These are phyloP conservation scores for Pseudocheirus occidentalis DNA, from an alignment of 2,797 vertebrate genomes.

Conservation along the genomic window DNA sequence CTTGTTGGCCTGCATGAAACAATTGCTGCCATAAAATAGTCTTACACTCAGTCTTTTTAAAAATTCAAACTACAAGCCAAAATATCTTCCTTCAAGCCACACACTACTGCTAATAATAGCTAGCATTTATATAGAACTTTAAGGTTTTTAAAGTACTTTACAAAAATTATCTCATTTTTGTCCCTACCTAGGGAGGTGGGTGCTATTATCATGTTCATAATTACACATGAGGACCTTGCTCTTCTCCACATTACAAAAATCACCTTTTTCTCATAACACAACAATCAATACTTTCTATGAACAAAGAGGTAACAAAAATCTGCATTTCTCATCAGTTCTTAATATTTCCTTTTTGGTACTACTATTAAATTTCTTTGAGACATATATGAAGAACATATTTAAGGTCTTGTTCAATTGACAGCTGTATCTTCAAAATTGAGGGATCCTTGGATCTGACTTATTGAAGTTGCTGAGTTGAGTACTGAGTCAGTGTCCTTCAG, in stretches of 20 bases:
- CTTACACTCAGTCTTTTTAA: not conserved
- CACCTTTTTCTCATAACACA: not conserved
- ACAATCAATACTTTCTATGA: not conserved
- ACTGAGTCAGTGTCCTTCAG: not conserved
- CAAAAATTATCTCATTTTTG: not conserved
- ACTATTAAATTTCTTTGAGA: not conserved
- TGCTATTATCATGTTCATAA: not conserved
- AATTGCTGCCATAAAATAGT: not conserved
- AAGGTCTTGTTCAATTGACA: not conserved
- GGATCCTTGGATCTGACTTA: not conserved
- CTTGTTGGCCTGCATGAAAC: not conserved
- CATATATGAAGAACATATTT: not conserved
- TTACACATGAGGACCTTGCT: not conserved
- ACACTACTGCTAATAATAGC: not conserved
- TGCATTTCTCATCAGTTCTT: not conserved
- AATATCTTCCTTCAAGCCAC: not conserved
- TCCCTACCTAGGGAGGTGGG: not conserved
- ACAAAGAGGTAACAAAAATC: not conserved
- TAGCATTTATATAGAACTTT: not conserved
- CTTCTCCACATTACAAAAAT: not conserved
- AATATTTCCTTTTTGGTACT: not conserved
- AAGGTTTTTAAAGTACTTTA: not conserved
- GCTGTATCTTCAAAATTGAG: not conserved
- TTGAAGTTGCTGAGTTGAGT: not conserved
- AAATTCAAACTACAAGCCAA: not conserved